These are phyloP conservation scores for Anarsia innoxiella DNA, from an alignment of 2,888 invertebrate species.

Conservation along the genomic window DNA sequence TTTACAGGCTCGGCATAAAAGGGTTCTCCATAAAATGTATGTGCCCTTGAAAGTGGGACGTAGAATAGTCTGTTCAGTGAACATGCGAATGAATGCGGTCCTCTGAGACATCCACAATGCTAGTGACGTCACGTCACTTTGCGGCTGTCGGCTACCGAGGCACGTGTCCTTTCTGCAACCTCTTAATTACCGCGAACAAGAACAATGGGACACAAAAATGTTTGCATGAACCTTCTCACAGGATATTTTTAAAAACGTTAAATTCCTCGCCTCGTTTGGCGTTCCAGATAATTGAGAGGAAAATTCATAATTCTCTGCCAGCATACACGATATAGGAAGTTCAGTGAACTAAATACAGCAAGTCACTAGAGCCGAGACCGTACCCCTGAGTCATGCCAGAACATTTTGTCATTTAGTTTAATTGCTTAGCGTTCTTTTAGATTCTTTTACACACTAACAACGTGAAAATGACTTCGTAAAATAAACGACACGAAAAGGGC, in stretches of 20 bases:
- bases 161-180: constrained; percentile 13
- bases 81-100: constrained; percentile 13
- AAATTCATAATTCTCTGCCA: constrained; percentile 2
- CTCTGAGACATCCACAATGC: constrained; percentile 6
- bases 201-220: constrained; percentile 7
- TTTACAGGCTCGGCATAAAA: too few species aligned
- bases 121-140: constrained; percentile 13
- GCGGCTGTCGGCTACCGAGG: constrained; percentile 6
- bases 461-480: neutral
- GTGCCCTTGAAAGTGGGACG: too few species aligned
- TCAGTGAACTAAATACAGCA: constrained; percentile 15
- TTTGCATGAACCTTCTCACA: constrained; percentile 8
- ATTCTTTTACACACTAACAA: neutral
- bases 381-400: constrained; percentile 16
- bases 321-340: constrained; percentile 10
- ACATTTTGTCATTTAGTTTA: constrained; percentile 20
- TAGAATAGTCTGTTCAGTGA: too few species aligned
- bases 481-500: neutral
- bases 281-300: neutral
- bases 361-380: constrained; percentile 12
- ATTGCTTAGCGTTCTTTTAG: constrained; percentile 10
- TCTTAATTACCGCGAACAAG: constrained; percentile 3
- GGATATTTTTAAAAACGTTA: constrained; percentile 7
- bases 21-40: too few species aligned
- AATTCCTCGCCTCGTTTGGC: constrained; percentile 1